Conservation (phyloP, 1,140 invertebrate genomes). For the Oreohelix idahoensis region DNA sequence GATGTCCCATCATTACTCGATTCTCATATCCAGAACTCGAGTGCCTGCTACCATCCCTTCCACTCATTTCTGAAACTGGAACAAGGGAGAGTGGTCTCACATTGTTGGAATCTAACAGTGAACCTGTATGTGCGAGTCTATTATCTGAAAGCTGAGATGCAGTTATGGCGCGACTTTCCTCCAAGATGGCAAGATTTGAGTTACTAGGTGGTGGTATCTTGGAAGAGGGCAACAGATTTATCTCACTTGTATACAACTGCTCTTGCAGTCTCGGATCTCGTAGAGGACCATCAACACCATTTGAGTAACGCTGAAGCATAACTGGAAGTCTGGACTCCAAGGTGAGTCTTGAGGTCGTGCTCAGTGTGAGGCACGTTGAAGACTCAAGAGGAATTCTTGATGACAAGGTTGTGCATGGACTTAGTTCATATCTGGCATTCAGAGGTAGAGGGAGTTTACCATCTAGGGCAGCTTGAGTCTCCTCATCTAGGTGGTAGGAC, state of each 20-base stretch:
- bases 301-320: slow-evolving; percentile 48
- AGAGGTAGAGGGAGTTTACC: not conserved
- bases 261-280: slow-evolving; percentile 55
- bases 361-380: not conserved
- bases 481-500: not conserved
- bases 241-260: slow-evolving; percentile 46
- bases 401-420: slow-evolving; percentile 27
- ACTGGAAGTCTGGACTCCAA: slow-evolving; percentile 46
- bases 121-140: not conserved
- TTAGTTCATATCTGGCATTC: slow-evolving; percentile 19
- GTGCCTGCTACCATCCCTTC: not conserved
- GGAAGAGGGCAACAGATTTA: slow-evolving; percentile 35
- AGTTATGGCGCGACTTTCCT: slow-evolving; percentile 61
- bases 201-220: slow-evolving; percentile 49
- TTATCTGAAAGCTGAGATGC: slow-evolving; percentile 37
- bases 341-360: slow-evolving; percentile 39
- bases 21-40: not conserved
- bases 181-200: slow-evolving; percentile 60
- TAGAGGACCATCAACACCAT: slow-evolving; percentile 49
- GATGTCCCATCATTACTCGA: not conserved
- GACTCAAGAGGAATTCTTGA: slow-evolving; percentile 47
- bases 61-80: not conserved
- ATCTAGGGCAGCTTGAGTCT: not conserved
- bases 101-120: not conserved
- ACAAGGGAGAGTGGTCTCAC: not conserved